Percentiles rank a stretch among this genome's conserved stretches.
Conservation (phyloP, 2,797 vertebrate genomes). For the Poecilia gillii region DNA sequence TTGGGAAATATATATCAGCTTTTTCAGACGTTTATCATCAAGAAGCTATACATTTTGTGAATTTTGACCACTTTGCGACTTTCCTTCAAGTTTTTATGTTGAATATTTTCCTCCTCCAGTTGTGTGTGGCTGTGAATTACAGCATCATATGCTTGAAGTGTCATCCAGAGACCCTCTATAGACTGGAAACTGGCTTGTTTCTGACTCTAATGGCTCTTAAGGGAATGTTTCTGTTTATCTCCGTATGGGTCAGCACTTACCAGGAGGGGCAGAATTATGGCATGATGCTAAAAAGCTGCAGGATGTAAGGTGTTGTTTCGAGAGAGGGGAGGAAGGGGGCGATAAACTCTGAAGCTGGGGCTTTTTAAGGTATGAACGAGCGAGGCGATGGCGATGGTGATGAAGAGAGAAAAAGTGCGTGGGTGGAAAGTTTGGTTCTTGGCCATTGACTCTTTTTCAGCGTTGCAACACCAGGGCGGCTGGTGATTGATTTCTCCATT, state of each 20-base stretch:
- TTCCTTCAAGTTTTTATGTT: constrained; percentile 31
- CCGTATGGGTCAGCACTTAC: constrained; percentile 62
- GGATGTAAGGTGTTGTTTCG: constrained; percentile 43
- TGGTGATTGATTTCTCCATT: constrained; percentile 57
- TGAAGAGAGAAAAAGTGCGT: constrained; percentile 48
- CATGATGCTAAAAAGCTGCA: constrained; percentile 34
- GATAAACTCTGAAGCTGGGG: constrained; percentile 12
- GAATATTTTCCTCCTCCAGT: constrained; percentile 44
- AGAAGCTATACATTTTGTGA: constrained; percentile 25
- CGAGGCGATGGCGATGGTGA: constrained; percentile 33
- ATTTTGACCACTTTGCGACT: constrained; percentile 39
- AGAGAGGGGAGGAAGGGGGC: constrained; percentile 11
- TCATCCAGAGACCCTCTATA: constrained; percentile 54
- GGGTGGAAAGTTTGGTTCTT: constrained; percentile 68
- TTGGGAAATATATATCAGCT: constrained; percentile 1
- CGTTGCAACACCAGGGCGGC: constrained; percentile 56
- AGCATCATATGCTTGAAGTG: constrained; percentile 52
- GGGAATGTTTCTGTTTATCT: constrained; percentile 68
- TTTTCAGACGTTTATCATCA: constrained; percentile 3
- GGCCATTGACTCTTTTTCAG: constrained; percentile 62
- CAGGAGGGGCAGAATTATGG: constrained; percentile 48
- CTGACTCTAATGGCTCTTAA: constrained; percentile 62
- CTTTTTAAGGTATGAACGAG: constrained; percentile 1
- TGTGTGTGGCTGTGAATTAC: constrained; percentile 45
- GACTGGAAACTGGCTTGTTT: constrained; percentile 59